Conservation (phyloP, 35 echinoderm and acorn worm species). For the Amphiura filiformis region DNA sequence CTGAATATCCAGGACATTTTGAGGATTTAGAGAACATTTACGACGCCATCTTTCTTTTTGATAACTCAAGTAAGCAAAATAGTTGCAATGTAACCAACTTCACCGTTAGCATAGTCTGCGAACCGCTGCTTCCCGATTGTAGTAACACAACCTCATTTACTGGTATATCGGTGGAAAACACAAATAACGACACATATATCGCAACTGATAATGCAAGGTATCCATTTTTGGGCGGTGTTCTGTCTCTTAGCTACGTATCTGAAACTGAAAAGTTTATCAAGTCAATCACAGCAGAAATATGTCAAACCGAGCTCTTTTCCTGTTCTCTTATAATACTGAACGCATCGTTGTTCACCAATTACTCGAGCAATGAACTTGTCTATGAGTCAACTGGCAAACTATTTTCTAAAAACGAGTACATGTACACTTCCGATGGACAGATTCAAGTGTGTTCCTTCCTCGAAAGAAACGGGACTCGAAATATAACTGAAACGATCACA, state of each 20-base stretch:
- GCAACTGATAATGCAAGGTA: neutral
- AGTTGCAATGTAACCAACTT: neutral
- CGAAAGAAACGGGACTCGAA: neutral
- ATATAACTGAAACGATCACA: neutral
- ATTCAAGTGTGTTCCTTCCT: constrained; percentile 3
- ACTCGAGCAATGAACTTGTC: neutral
- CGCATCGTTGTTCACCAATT: neutral
- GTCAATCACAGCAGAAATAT: neutral
- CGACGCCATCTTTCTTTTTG: neutral
- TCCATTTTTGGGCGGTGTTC: neutral
- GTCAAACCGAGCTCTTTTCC: neutral
- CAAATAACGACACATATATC: neutral
- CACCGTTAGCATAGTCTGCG: neutral
- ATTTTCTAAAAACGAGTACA: neutral
- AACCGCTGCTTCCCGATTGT: neutral
- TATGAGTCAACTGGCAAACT: neutral
- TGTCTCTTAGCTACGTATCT: neutral
- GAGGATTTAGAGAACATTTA: neutral
- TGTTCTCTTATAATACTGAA: neutral
- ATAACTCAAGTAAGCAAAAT: neutral
- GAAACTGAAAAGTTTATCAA: neutral
- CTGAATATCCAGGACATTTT: neutral
- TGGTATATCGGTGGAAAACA: neutral
- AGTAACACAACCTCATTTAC: neutral
- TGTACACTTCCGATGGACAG: neutral